phyloP scores from a whole-genome alignment of 2,888 invertebrate species.

The Seira musarum region DNA sequence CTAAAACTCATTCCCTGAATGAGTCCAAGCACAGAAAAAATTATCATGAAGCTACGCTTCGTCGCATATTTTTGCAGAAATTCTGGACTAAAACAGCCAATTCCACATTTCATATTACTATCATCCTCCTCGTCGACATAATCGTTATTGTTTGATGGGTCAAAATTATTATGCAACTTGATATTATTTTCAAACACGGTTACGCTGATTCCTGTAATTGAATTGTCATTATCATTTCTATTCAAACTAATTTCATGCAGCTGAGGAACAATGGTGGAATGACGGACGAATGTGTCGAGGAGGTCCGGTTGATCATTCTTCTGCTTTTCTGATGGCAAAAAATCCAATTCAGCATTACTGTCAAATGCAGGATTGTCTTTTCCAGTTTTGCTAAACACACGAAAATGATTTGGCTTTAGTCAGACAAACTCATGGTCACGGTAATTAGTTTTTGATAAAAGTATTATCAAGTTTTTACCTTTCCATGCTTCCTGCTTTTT shows the following conservation, averaged over 20 bases:
- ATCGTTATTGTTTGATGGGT: neutral
- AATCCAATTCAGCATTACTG: neutral
- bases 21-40: conserved; percentile 80
- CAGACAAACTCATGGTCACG: no score
- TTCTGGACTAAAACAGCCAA: conserved; percentile 56
- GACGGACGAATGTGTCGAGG: conserved; percentile 4
- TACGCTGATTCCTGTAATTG: neutral
- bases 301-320: conserved; percentile 10
- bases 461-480: no score
- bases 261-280: conserved; percentile 12
- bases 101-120: conserved; percentile 45
- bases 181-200: neutral
- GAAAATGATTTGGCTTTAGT: no score
- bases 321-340: neutral
- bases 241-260: conserved; percentile 42
- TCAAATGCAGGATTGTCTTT: conserved; percentile 31
- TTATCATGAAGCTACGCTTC: conserved; percentile 77
- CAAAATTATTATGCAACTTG: neutral
- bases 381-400: neutral
- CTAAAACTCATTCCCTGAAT: conserved; percentile 79
- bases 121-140: conserved; percentile 15
- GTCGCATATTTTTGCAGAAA: conserved; percentile 73
- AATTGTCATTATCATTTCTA: conserved; percentile 11
- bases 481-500: no score
- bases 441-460: no score